Conservation (phyloP, 1,140 invertebrate species). For the Acyrthosiphon pisum region DNA sequence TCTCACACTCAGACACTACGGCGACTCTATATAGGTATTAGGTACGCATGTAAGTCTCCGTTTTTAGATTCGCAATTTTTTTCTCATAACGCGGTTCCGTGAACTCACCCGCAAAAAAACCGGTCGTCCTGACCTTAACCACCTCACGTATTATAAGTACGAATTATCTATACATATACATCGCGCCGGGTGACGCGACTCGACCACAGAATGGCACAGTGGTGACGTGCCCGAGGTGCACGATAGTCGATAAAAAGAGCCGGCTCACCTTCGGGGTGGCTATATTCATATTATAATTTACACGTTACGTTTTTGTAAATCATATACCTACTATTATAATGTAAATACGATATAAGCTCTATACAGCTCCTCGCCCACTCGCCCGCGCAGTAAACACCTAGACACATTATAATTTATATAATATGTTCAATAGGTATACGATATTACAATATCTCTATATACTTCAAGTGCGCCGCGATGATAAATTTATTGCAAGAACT, state of each 20-base stretch:
- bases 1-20: not conserved
- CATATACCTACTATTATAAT: not conserved
- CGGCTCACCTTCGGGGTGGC: not conserved
- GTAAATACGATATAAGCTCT: not conserved
- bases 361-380: not conserved
- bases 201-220: not conserved
- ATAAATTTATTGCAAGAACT: no score
- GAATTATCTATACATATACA: not conserved
- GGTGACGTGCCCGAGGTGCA: not conserved
- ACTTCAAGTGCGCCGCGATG: no score
- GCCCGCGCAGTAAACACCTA: not conserved
- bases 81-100: conserved; percentile 1
- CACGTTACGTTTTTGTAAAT: not conserved
- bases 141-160: not conserved
- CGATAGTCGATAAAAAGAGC: not conserved
- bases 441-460: not conserved
- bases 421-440: not conserved
- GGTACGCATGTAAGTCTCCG: not conserved
- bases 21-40: not conserved
- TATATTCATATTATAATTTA: not conserved
- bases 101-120: conserved; percentile 26
- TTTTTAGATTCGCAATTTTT: not conserved
- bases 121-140: conserved; percentile 26
- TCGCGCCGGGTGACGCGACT: not conserved
- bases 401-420: not conserved